Evolutionary conservation across 2,888 invertebrate species (phyloP).

Genomic region (Andricus curvator): DNA sequence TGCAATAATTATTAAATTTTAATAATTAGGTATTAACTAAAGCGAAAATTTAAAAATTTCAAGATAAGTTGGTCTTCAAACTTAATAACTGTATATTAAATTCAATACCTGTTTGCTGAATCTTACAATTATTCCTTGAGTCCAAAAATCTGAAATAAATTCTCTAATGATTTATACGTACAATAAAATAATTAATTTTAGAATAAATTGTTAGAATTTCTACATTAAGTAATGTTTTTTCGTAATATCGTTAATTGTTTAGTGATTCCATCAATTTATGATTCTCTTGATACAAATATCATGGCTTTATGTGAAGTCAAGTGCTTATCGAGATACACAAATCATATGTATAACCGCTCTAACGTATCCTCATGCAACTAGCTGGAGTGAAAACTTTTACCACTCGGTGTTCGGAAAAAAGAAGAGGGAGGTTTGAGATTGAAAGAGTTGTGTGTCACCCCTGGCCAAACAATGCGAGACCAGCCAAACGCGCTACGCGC

Average conservation of each 20-base stretch:
- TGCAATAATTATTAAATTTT: background rate
- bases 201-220: background rate
- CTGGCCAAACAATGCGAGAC: constrained; percentile 57
- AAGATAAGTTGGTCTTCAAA: background rate
- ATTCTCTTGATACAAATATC: background rate
- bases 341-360: constrained; percentile 47
- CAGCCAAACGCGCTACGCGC: constrained; percentile 56
- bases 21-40: background rate
- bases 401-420: background rate
- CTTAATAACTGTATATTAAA: background rate
- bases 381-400: constrained; percentile 50
- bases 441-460: constrained; percentile 50
- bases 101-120: background rate
- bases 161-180: background rate
- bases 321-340: constrained; percentile 47
- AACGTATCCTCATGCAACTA: constrained; percentile 32
- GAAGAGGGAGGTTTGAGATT: background rate
- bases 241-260: background rate
- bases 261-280: background rate
- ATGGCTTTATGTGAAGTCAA: background rate
- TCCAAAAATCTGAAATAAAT: background rate
- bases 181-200: background rate
- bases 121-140: background rate
- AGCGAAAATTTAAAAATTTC: background rate
- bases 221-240: background rate